phyloP scores from a whole-genome alignment of 1,140 invertebrate genomes.

The Aethina tumida region DNA sequence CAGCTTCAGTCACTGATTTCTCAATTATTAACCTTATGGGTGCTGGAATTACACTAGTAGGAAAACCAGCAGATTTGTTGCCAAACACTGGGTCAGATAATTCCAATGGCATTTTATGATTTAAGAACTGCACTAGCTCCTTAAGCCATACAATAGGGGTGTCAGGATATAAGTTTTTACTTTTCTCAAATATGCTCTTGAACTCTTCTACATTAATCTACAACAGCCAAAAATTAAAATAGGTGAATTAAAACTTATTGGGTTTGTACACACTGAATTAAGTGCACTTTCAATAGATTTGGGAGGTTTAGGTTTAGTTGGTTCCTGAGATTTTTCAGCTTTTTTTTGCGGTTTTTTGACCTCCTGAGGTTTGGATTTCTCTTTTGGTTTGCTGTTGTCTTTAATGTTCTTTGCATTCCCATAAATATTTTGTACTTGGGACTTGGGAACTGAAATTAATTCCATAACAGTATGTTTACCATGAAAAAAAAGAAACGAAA shows the following conservation, averaged over 20 bases:
- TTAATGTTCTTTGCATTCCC: constrained; percentile 30
- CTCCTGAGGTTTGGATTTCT: constrained; percentile 33
- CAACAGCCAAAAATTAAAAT: constrained; percentile 24
- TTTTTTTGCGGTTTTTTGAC: constrained; percentile 30
- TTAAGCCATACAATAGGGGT: constrained; percentile 53
- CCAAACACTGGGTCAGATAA: constrained; percentile 48
- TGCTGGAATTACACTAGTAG: constrained; percentile 25
- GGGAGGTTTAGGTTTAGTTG: constrained; percentile 45
- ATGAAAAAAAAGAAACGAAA: constrained; percentile 5
- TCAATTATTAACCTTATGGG: constrained; percentile 33
- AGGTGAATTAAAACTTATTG: constrained; percentile 3
- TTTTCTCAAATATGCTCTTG: constrained; percentile 38
- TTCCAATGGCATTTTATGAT: constrained; percentile 50
- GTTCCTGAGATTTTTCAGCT: constrained; percentile 43
- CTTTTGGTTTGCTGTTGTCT: constrained; percentile 36
- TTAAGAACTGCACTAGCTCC: constrained; percentile 50
- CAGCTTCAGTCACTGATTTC: constrained; percentile 45
- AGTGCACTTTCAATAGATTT: constrained; percentile 58
- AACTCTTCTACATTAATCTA: constrained; percentile 51
- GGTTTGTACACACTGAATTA: constrained; percentile 40
- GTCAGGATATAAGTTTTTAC: constrained; percentile 48
- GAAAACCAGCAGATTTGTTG: constrained; percentile 39
- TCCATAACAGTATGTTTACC: constrained; percentile 3
- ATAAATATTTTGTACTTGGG: constrained; percentile 30
- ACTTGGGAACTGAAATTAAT: constrained; percentile 28